phyloP scores from a whole-genome alignment of 1,140 invertebrate genomes.

The Euwallacea similis region DNA sequence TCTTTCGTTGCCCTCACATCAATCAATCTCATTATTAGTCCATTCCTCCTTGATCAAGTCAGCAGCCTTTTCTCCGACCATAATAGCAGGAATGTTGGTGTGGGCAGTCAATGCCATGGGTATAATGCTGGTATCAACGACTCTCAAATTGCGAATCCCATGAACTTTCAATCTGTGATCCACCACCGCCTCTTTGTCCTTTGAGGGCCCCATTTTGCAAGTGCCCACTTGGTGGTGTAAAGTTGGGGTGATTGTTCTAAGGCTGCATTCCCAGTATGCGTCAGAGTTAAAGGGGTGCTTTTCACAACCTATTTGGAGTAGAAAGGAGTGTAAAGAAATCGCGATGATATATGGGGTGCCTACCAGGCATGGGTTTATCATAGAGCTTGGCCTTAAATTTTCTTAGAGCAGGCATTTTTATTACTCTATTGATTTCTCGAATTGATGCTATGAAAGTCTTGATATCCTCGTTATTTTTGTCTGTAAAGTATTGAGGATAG shows the following conservation, averaged over 20 bases:
- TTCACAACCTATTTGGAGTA: slow-evolving; percentile 52
- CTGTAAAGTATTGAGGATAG: slow-evolving; percentile 66
- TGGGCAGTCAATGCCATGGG: slow-evolving; percentile 65
- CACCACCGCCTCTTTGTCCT: slow-evolving; percentile 72
- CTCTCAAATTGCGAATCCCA: slow-evolving; percentile 69
- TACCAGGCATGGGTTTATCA: slow-evolving; percentile 52
- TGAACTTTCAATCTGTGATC: slow-evolving; percentile 70
- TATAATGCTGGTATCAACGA: slow-evolving; percentile 77
- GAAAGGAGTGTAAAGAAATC: slow-evolving; percentile 35
- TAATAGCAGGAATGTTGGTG: slow-evolving; percentile 56
- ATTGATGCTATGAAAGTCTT: slow-evolving; percentile 53
- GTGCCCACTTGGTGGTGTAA: slow-evolving; percentile 74
- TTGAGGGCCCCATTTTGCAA: slow-evolving; percentile 73
- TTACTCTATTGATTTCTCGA: slow-evolving; percentile 49
- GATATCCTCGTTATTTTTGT: slow-evolving; percentile 56
- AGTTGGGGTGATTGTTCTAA: slow-evolving; percentile 63
- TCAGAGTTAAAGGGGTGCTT: slow-evolving; percentile 54
- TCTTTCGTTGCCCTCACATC: too few relatives aligned
- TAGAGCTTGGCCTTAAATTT: slow-evolving; percentile 54
- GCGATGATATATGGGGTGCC: neutral
- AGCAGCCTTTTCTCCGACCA: slow-evolving; percentile 63
- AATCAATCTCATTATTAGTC: neutral
- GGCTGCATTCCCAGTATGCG: slow-evolving; percentile 74
- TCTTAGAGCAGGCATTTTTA: slow-evolving; percentile 49
- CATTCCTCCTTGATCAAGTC: slow-evolving; percentile 58